A percentile compares a stretch with the other conserved stretches of the same genome.
These are phyloP conservation scores for Paramisgurnus dabryanus DNA, from an alignment of 2,113 vertebrate species.

Conservation along the genomic window DNA sequence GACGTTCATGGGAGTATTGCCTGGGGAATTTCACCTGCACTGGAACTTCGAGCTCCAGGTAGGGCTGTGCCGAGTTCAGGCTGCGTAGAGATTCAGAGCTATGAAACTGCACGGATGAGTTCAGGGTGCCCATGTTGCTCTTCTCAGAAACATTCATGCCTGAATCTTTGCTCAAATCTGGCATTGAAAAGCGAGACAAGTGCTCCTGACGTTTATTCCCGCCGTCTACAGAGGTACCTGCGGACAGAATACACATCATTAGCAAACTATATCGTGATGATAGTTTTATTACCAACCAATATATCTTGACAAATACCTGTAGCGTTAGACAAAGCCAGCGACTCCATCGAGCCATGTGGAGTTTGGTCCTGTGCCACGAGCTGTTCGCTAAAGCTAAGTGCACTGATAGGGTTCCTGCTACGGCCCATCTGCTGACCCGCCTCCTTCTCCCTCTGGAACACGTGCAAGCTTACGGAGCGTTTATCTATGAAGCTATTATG, in stretches of 20 bases:
- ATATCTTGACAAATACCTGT: conserved; percentile 78
- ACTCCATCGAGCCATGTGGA: conserved; percentile 93
- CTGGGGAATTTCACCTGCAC: conserved; percentile 77
- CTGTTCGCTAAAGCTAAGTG: conserved; percentile 89
- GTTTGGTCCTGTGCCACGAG: conserved; percentile 91
- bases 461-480: conserved; percentile 87
- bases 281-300: too few species aligned
- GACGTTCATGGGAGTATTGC: conserved; percentile 79
- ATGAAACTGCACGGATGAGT: conserved; percentile 88
- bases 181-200: conserved; percentile 97
- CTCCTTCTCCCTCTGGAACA: conserved; percentile 82
- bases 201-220: conserved; percentile 91
- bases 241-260: conserved; percentile 28
- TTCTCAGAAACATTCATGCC: conserved; percentile 96
- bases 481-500: conserved; percentile 86
- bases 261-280: neutral
- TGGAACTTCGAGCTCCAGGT: conserved; percentile 85
- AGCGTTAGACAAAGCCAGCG: conserved; percentile 87
- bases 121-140: conserved; percentile 90
- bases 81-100: conserved; percentile 93
- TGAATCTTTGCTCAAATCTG: conserved; percentile 97
- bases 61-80: conserved; percentile 83
- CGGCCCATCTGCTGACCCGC: conserved; percentile 78
- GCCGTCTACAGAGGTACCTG: conserved; percentile 88
- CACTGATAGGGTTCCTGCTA: conserved; percentile 89